Base-by-base conservation (phyloP, 2,113 vertebrate species). In the Coptodon bakossiorum region DNA sequence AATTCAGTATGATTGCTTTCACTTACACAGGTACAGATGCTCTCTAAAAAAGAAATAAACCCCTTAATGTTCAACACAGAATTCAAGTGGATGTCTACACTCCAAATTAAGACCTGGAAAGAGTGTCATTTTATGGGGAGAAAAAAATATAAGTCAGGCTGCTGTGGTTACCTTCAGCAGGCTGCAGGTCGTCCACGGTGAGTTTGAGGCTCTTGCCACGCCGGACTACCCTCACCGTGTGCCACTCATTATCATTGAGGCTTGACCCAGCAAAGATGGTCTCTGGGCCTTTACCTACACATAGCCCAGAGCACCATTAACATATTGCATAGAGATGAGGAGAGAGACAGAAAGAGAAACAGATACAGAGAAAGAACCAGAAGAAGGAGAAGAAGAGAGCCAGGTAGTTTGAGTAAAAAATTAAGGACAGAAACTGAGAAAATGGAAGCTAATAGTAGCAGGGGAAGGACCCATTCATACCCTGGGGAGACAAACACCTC, bases 181-280 rank as follows among this genome's bases (percentile, higher is more conserved):
- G 95, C 94, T 96, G 98, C 83, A 99, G 97, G 93, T 99, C 99
- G 93, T 99, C 98, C 95, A 99, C 98, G 16, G 96, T 98, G 95
- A 99, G 97, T 96, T 98, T 99, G 96, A 99, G 97, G 92, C 96
- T 97, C 96, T 99, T 99, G 95, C 99, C 99, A 95, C 99, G 97
- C 48, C 99, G 98, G 93, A 98, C 97, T 93, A 99, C 99, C 94
- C 98, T 98, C 91, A 99, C 98, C 29, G 99, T 99, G 97, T 99
- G 99, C 99, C 98, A 99, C 92, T 99, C 98, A 93, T 99, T 99
- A 97, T 99, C 99, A 97, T 99, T 99, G 97, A 99, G 98, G 96
- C 98, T 98, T 96, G 98, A 97, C 94, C 98, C 99, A 89, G 98
- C 98, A 98, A 99, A 99, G 97, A 99, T 98, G 93, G 98, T 99